These are phyloP conservation scores for Rhagologus leucostigma DNA, from an alignment of 2,113 vertebrate genomes.

Conservation along the genomic window DNA sequence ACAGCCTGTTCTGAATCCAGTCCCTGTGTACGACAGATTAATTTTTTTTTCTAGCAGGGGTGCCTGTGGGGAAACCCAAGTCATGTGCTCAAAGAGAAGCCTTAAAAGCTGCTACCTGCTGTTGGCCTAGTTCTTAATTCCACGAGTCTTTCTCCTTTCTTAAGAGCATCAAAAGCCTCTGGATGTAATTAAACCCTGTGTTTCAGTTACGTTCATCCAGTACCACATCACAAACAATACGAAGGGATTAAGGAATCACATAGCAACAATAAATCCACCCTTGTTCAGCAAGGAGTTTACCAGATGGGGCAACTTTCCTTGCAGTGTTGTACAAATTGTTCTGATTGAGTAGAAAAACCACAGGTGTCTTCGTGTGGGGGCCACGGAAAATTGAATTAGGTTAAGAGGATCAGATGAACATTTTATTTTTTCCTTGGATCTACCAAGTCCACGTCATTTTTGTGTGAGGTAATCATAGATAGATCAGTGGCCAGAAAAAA, in stretches of 20 bases:
- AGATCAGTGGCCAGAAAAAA: background rate
- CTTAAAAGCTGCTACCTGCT: background rate
- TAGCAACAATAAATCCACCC: background rate
- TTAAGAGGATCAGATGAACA: background rate
- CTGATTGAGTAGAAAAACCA: background rate
- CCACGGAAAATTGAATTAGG: background rate
- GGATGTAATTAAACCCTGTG: background rate
- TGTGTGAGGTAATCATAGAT: background rate
- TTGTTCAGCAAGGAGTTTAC: background rate
- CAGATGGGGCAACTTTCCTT: background rate
- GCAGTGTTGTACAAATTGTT: background rate
- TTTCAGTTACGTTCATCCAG: slow-evolving; percentile 1
- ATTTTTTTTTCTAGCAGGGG: background rate
- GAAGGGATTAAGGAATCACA: background rate
- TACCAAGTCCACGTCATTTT: background rate
- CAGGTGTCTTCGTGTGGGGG: background rate
- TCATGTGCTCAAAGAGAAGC: background rate
- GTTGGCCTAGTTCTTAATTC: background rate
- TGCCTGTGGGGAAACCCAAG: background rate
- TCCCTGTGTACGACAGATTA: background rate
- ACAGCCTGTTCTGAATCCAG: background rate
- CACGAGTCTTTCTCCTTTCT: background rate
- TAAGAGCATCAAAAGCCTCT: slow-evolving; percentile 3
- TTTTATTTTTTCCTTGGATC: background rate
- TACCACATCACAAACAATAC: background rate